Conservation (phyloP, 2,113 vertebrate genomes). For the Hippopotamus amphibius region DNA sequence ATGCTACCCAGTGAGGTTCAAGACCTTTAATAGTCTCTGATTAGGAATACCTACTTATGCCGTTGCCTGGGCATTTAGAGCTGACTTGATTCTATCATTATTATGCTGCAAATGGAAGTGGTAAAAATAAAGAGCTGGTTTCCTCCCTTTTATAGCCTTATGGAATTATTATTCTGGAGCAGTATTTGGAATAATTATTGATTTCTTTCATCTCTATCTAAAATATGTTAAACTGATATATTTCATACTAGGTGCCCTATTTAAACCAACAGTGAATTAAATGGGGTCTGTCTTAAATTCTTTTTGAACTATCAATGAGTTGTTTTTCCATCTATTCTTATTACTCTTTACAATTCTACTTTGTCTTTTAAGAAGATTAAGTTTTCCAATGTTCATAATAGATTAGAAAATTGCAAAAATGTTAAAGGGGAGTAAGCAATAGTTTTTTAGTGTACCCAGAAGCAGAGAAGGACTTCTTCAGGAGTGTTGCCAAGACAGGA, state of each 20-base stretch:
- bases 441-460: neutral
- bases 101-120: neutral
- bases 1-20: neutral
- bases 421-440: neutral
- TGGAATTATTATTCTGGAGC: neutral
- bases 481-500: constrained; percentile 4
- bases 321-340: neutral
- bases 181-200: constrained; percentile 16
- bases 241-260: neutral
- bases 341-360: neutral
- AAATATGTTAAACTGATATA: constrained; percentile 9
- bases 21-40: neutral
- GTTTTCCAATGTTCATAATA: constrained; percentile 16
- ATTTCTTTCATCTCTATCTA: constrained; percentile 45
- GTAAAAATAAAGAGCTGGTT: constrained; percentile 15
- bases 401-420: constrained; percentile 32
- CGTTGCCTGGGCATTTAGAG: neutral
- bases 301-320: neutral
- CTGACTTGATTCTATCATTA: neutral
- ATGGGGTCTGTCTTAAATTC: constrained; percentile 27
- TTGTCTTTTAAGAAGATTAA: neutral
- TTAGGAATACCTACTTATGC: neutral
- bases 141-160: neutral
- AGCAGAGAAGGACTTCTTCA: neutral
- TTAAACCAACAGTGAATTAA: constrained; percentile 39